A percentile compares a stretch with the other conserved stretches of the same genome.
Evolutionary conservation across 2,888 invertebrate species (phyloP).

Genomic region (Caenorhabditis drosophilae): DNA sequence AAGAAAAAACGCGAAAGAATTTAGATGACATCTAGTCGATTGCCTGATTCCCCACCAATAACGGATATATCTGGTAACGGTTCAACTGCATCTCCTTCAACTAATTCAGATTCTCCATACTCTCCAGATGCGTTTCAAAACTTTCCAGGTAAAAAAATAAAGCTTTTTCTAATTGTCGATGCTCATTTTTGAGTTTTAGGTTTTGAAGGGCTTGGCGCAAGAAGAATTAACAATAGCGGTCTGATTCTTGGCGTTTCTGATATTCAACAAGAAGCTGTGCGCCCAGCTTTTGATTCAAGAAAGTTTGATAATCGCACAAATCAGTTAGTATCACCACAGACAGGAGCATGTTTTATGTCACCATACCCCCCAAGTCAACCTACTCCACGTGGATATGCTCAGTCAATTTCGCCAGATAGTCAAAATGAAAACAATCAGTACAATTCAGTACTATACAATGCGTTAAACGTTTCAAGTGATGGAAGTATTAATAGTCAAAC

Average conservation of each 20-base stretch:
- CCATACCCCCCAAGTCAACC: conserved; percentile 26
- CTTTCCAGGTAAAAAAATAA: conserved; percentile 34
- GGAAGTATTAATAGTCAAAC: conserved; percentile 42
- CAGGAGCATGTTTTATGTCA: conserved; percentile 10
- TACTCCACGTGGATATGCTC: conserved; percentile 26
- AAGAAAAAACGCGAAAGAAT: no score
- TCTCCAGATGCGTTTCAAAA: conserved; percentile 59
- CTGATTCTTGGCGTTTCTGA: conserved; percentile 45
- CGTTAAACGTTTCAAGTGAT: conserved; percentile 38
- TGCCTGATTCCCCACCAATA: conserved; percentile 67
- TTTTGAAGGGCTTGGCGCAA: conserved; percentile 16
- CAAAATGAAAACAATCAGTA: conserved; percentile 18
- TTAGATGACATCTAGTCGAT: no score
- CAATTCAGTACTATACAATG: conserved; percentile 23
- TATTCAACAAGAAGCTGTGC: conserved; percentile 17
- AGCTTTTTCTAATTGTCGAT: background rate
- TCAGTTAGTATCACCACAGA: conserved; percentile 11
- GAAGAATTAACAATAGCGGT: conserved; percentile 36
- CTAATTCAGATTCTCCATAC: conserved; percentile 63
- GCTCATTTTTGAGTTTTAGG: background rate
- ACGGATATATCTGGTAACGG: conserved; percentile 63
- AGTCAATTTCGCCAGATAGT: conserved; percentile 30
- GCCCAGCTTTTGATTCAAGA: conserved; percentile 1
- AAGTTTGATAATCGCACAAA: background rate
- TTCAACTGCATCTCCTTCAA: conserved; percentile 60